phyloP scores from a whole-genome alignment of 2,888 invertebrate species.

The Sphecodes monilicornis region DNA sequence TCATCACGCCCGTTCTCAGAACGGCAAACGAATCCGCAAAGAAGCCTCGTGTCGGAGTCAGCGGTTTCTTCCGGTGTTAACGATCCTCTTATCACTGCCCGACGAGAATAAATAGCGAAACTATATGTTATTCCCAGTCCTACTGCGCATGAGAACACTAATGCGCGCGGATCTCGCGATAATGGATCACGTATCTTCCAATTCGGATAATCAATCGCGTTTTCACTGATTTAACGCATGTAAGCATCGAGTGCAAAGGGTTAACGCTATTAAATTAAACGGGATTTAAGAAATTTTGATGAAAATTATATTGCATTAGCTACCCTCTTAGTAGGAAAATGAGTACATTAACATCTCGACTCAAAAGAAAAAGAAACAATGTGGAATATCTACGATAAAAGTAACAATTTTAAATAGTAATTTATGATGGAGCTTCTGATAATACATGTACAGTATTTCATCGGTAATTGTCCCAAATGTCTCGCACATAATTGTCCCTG shows the following conservation, averaged over 20 bases:
- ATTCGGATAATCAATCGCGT: background rate
- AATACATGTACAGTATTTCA: no score
- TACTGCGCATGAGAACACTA: background rate
- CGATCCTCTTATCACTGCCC: conserved; percentile 57
- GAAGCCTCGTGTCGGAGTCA: conserved; percentile 42
- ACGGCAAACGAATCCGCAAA: conserved; percentile 58
- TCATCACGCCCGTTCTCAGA: conserved; percentile 66
- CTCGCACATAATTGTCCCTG: no score
- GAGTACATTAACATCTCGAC: background rate
- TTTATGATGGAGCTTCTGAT: no score
- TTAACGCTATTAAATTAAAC: background rate
- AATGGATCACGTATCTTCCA: background rate
- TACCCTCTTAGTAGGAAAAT: background rate
- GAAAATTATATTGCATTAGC: background rate
- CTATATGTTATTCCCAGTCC: background rate
- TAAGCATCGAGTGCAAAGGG: no score
- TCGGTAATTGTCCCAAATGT: no score
- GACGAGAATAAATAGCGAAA: conserved; percentile 39
- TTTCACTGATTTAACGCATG: no score
- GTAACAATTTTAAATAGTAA: background rate
- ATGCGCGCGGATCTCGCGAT: background rate
- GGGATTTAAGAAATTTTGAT: background rate
- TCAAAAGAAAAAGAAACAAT: background rate
- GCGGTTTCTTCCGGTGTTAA: conserved; percentile 65
- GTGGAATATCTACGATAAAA: background rate